A percentile compares a stretch with the other conserved stretches of the same genome.
These are phyloP conservation scores for Bombus cullumanus DNA, from an alignment of 1,140 invertebrate genomes.

Conservation along the genomic window DNA sequence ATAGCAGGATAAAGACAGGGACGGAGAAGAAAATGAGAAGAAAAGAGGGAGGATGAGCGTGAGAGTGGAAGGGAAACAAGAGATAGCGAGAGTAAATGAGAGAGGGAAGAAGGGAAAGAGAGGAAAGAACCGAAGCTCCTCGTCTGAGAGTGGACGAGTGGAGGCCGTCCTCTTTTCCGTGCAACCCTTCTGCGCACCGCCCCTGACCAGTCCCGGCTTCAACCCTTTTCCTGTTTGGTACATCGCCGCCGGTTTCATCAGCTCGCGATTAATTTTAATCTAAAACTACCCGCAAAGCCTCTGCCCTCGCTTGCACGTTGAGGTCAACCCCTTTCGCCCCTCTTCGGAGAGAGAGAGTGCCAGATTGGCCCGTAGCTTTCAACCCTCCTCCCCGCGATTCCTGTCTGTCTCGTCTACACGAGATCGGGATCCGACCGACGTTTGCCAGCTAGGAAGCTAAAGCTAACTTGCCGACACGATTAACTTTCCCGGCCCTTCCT, in stretches of 20 bases:
- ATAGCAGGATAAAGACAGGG: neutral
- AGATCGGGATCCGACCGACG: constrained; percentile 45
- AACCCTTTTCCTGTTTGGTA: constrained; percentile 66
- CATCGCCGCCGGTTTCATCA: constrained; percentile 71
- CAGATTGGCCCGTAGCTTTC: constrained; percentile 63
- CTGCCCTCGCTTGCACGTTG: constrained; percentile 54
- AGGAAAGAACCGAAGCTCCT: constrained; percentile 33
- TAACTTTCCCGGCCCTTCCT: constrained; percentile 23
- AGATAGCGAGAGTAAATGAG: neutral
- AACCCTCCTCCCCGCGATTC: constrained; percentile 14
- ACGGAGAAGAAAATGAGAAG: neutral
- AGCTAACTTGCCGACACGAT: constrained; percentile 33
- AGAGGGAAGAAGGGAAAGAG: neutral
- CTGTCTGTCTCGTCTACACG: constrained; percentile 37
- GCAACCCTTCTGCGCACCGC: constrained; percentile 60
- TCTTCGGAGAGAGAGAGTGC: constrained; percentile 55
- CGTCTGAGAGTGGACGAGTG: constrained; percentile 69
- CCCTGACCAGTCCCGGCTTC: constrained; percentile 66
- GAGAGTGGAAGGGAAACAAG: neutral
- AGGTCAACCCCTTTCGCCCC: constrained; percentile 67
- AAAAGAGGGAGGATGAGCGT: neutral
- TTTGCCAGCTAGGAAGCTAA: constrained; percentile 41
- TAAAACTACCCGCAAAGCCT: constrained; percentile 73
- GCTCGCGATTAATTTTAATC: constrained; percentile 75
- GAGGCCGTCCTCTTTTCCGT: constrained; percentile 67